Evolutionary conservation across 2,888 invertebrate genomes (phyloP).

Genomic region (Cistogaster globosa): DNA sequence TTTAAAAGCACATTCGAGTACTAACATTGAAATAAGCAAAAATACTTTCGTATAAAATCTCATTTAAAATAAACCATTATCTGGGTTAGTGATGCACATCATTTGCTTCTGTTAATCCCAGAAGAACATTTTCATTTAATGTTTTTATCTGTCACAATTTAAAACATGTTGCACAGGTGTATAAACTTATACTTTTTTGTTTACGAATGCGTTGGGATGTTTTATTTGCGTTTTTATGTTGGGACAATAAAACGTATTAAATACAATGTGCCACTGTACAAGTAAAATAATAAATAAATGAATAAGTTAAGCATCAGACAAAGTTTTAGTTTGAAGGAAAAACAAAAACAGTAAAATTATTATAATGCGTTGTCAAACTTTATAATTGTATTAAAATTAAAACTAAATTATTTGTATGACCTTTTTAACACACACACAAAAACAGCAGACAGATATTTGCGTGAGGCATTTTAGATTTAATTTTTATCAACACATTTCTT

Average conservation of each 20-base stretch:
- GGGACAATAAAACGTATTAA: constrained; percentile 15
- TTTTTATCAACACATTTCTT: too few relatives aligned
- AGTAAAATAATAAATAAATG: not conserved
- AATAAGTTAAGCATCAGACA: not conserved
- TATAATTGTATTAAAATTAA: constrained; percentile 51
- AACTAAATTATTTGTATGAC: constrained; percentile 13
- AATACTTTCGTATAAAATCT: not conserved
- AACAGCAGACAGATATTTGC: too few relatives aligned
- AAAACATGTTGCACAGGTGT: constrained; percentile 44
- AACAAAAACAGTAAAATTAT: constrained; percentile 26
- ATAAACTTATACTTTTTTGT: constrained; percentile 10
- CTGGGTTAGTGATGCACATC: constrained; percentile 16
- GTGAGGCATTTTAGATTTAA: too few relatives aligned
- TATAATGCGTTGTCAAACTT: constrained; percentile 40
- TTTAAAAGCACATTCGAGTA: not conserved
- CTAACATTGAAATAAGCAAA: constrained; percentile 21
- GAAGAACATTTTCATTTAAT: constrained; percentile 30
- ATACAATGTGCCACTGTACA: not conserved
- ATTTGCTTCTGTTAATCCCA: constrained; percentile 15
- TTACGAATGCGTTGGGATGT: not conserved
- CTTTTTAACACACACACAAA: not conserved
- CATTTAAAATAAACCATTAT: not conserved
- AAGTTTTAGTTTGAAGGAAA: constrained; percentile 7
- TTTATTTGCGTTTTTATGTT: not conserved
- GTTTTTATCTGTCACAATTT: constrained; percentile 19